A percentile compares a stretch with the other conserved stretches of the same genome.
phyloP scores from a whole-genome alignment of 2,113 vertebrate genomes.

The Pelecanus crispus region DNA sequence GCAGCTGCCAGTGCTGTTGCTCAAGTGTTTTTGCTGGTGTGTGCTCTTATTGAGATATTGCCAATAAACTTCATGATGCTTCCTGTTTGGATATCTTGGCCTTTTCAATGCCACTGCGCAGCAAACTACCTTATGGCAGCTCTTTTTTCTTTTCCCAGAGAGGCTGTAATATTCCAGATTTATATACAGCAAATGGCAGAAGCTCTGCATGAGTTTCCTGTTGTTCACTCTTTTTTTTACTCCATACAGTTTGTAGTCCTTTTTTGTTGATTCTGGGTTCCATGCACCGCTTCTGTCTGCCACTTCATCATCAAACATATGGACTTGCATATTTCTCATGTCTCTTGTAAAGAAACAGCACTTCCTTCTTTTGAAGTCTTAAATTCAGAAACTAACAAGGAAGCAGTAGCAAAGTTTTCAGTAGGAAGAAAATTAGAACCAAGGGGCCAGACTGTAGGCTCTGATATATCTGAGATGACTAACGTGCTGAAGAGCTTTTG shows the following conservation, averaged over 20 bases:
- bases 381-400: not conserved
- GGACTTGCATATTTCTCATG: not conserved
- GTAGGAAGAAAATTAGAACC: not conserved
- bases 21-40: not conserved
- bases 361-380: not conserved
- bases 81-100: not conserved
- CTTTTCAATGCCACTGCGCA: not conserved
- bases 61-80: not conserved
- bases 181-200: not conserved
- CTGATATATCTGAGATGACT: not conserved
- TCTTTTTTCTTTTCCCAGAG: not conserved
- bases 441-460: not conserved
- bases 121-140: not conserved
- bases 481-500: not conserved
- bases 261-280: not conserved
- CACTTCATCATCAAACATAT: not conserved
- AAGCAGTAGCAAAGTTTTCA: not conserved
- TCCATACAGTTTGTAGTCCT: not conserved
- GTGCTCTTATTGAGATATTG: not conserved
- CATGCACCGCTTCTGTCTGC: not conserved
- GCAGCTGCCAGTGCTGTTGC: not conserved
- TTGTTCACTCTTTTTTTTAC: not conserved
- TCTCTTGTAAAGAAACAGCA: not conserved
- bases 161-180: not conserved
- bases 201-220: not conserved